Conservation (phyloP, 2,888 invertebrate genomes). For the Dinocampus coccinellae region DNA sequence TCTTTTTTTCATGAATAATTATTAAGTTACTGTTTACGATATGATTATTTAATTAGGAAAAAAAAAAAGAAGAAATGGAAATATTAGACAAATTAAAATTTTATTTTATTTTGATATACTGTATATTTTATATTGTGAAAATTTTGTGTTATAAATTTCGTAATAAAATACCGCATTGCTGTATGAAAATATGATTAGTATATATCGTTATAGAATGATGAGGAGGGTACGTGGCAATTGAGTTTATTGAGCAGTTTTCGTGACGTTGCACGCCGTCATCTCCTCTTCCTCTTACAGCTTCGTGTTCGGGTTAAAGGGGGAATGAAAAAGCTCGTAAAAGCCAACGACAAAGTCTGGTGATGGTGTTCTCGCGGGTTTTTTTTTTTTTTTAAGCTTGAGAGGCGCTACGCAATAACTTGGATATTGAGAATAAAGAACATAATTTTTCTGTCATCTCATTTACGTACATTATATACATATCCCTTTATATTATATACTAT, state of each 20-base stretch:
- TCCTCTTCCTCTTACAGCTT: no score
- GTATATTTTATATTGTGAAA: background rate
- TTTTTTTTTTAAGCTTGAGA: background rate
- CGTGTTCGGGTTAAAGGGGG: background rate
- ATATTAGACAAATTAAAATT: background rate
- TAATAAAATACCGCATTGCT: background rate
- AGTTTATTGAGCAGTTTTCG: slow-evolving; percentile 44
- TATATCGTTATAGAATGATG: slow-evolving; percentile 39
- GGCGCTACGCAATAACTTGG: background rate
- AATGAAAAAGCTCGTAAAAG: slow-evolving; percentile 27
- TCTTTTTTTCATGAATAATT: no score
- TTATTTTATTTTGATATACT: background rate
- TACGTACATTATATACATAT: no score
- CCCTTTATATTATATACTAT: no score
- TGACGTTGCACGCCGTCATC: slow-evolving; percentile 33
- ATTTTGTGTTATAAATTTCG: slow-evolving; percentile 11
- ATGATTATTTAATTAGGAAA: no score
- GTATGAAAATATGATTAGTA: slow-evolving; percentile 40
- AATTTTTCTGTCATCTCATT: background rate
- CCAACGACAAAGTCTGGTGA: slow-evolving; percentile 19
- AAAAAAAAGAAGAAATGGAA: background rate
- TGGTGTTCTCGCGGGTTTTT: background rate
- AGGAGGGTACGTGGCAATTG: slow-evolving; percentile 38
- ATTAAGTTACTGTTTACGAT: no score
- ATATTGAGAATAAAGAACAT: background rate